Base-by-base conservation (phyloP, 2,113 vertebrate species). In the Scomber scombrus region DNA sequence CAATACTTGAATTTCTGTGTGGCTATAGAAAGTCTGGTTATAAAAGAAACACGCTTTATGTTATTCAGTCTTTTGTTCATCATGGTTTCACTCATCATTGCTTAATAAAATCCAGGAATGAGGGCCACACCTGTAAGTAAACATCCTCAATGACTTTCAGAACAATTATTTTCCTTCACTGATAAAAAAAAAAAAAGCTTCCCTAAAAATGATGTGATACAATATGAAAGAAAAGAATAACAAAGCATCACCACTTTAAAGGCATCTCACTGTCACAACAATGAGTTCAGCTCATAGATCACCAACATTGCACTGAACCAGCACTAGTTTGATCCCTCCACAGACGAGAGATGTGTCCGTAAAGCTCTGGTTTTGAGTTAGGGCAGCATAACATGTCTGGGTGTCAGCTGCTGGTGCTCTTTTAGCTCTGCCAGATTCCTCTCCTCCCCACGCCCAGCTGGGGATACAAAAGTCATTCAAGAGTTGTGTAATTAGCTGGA, bases 401-500 rank as follows among this genome's bases (percentile, higher is more conserved):
- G 89, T 89, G 90, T 93, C 90, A 92, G 86, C 90, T 86, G 90
- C 78, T 88, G 77, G 85, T 86, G 90, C 61, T 73, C 86, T 90
- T 92, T 87, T 88, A 92, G 89, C 85, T 80, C 67, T 43, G 47
- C 60, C 77, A 88, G 75, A 86, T 83, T 78, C 34, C 81, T 83
- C 68, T 81, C 46, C 78, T 89, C 85, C 82, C 81, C 57, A 78
- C 69, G 49, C 81, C 71, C 84, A 75, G 78, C 68, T 51, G 66
- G 69, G 86, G 77, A 89, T 81, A 81, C 88, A 85, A 69, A 90
- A 84, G 82, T 80, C 86, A 75, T 81, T 90, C 79, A 86, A 88
- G 79, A 88, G 80, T 91, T 83, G 80, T 93, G 88, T 93, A 94
- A 93, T 94, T 94, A 93, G 78, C 70, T 80, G 56, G 67, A 85